Conservation (phyloP, 2,113 vertebrate genomes). For the Apeltes quadracus region DNA sequence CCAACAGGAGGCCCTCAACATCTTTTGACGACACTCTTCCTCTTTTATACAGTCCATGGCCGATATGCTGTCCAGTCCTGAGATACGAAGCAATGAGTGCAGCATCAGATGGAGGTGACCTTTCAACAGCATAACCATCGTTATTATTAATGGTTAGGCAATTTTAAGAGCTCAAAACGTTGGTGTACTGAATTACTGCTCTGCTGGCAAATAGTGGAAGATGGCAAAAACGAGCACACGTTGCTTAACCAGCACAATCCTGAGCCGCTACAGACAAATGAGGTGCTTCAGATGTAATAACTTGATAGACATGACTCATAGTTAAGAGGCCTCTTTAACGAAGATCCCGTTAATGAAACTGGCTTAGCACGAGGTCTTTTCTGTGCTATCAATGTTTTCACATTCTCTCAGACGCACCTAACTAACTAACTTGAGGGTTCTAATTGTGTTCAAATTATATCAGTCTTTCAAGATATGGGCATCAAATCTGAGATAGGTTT, state of each 20-base stretch:
- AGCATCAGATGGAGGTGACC: not conserved
- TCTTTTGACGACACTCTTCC: not conserved
- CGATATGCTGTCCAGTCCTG: not conserved
- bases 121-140: not conserved
- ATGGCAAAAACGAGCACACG: not conserved
- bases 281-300: not conserved
- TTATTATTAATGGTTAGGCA: not conserved
- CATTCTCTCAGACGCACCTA: not conserved
- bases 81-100: not conserved
- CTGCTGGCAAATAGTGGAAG: not conserved
- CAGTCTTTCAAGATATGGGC: not conserved
- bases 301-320: not conserved
- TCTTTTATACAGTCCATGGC: not conserved
- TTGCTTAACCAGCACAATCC: conserved; percentile 13
- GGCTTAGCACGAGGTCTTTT: not conserved
- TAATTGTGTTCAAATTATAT: not conserved
- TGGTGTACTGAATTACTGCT: conserved; percentile 14
- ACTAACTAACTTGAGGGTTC: not conserved
- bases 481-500: not conserved
- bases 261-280: not conserved
- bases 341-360: not conserved
- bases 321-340: not conserved
- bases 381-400: not conserved
- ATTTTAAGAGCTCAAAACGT: not conserved
- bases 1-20: not conserved